Conservation (phyloP, 2,113 vertebrate species). For the Anarhynchus alexandrinus region DNA sequence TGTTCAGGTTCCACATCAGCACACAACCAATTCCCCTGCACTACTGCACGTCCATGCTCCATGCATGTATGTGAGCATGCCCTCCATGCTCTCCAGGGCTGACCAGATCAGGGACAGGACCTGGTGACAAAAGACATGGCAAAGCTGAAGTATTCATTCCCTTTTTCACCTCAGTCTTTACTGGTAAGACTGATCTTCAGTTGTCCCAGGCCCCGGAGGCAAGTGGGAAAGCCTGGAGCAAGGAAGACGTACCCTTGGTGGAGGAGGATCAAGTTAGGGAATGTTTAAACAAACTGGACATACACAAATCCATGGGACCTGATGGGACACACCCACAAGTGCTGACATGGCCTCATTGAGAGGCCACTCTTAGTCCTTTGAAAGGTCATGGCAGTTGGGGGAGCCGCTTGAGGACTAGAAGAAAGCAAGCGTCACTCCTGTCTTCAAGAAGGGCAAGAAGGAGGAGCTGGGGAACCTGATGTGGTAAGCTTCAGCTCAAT, state of each 20-base stretch:
- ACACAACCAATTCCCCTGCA: not conserved
- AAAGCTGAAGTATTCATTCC: not conserved
- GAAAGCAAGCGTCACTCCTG: not conserved
- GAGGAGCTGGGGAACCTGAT: not conserved
- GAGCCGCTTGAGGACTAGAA: not conserved
- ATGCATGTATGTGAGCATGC: no score
- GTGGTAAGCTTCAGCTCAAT: not conserved
- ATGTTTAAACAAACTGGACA: not conserved
- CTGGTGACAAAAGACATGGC: not conserved
- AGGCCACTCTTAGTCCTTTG: not conserved
- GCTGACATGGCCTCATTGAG: not conserved
- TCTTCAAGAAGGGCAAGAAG: not conserved
- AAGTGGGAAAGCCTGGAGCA: not conserved
- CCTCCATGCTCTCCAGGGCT: not conserved
- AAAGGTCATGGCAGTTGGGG: not conserved
- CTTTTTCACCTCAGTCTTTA: not conserved
- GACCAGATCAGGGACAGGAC: no score
- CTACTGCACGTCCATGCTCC: not conserved
- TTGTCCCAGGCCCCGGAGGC: not conserved
- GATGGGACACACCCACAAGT: not conserved
- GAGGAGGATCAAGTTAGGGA: not conserved
- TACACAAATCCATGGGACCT: not conserved
- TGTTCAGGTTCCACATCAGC: not conserved
- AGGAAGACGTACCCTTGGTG: not conserved
- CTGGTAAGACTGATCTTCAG: not conserved